These are phyloP conservation scores for Adelosebastes latens DNA, from an alignment of 2,797 vertebrate genomes.

Conservation along the genomic window DNA sequence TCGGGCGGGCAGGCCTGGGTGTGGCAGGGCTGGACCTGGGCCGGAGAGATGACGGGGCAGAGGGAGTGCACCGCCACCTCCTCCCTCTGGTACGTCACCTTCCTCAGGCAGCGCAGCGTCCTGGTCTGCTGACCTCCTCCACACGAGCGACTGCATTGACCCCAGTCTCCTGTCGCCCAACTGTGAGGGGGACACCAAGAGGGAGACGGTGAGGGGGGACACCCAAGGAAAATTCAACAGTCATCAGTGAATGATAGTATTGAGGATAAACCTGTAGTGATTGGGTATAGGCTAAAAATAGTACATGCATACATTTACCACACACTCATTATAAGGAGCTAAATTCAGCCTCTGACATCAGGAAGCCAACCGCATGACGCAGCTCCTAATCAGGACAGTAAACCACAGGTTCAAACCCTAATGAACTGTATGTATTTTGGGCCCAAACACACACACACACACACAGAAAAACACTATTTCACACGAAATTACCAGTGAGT, in stretches of 20 bases:
- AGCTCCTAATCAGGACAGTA: conserved; percentile 39
- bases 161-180: conserved; percentile 92
- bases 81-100: conserved; percentile 89
- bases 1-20: conserved; percentile 88
- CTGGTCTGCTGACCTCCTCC: conserved; percentile 92
- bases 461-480: background rate
- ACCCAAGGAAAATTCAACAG: background rate
- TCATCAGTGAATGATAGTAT: background rate
- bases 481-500: background rate
- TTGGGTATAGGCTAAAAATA: background rate
- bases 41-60: conserved; percentile 89
- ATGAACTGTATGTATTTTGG: conserved; percentile 38
- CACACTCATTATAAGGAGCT: background rate
- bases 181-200: conserved; percentile 67
- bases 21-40: conserved; percentile 89
- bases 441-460: conserved; percentile 6
- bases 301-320: background rate
- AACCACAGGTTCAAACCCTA: conserved; percentile 34
- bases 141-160: conserved; percentile 88
- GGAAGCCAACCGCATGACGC: conserved; percentile 22
- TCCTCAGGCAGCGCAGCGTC: conserved; percentile 88
- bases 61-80: conserved; percentile 86
- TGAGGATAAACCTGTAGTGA: background rate
- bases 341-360: conserved; percentile 33
- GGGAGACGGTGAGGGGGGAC: background rate